phyloP scores from a whole-genome alignment of 2,797 vertebrate species.

The Acanthurus lineatus region DNA sequence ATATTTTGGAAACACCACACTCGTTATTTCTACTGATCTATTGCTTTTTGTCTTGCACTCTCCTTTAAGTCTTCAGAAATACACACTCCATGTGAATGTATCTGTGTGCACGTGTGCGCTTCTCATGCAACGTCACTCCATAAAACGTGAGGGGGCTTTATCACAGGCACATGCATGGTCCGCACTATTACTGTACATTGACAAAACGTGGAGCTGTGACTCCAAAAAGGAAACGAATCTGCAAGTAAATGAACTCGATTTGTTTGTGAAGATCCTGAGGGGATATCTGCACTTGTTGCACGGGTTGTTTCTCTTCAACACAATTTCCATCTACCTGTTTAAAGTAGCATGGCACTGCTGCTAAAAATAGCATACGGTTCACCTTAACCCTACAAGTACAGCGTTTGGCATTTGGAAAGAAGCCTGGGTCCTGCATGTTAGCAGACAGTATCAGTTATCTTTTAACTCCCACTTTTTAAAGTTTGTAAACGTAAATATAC shows the following conservation, averaged over 20 bases:
- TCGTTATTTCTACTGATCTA: no score
- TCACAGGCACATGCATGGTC: conserved; percentile 34
- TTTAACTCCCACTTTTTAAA: background rate
- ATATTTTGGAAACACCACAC: background rate
- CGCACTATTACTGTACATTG: background rate
- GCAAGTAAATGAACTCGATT: fast-evolving
- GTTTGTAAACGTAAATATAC: no score
- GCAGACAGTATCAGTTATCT: background rate
- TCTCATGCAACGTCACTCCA: conserved; percentile 15
- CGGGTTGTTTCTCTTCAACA: background rate
- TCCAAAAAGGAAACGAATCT: background rate
- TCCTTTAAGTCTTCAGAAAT: background rate
- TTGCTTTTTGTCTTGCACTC: background rate
- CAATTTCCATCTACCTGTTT: background rate
- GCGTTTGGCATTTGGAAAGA: background rate
- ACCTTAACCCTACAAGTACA: conserved; percentile 1
- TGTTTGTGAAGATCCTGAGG: background rate
- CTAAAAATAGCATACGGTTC: conserved; percentile 48
- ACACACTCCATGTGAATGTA: background rate
- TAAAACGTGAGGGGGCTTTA: conserved; percentile 41
- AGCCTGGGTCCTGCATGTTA: background rate
- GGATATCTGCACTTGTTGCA: background rate
- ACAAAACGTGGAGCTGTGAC: background rate
- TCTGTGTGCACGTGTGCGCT: conserved; percentile 35
- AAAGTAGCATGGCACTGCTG: background rate